Percentiles rank a stretch among this genome's conserved stretches.
Evolutionary conservation across 2,888 invertebrate species (phyloP).

Genomic region (Torymus tubicola): DNA sequence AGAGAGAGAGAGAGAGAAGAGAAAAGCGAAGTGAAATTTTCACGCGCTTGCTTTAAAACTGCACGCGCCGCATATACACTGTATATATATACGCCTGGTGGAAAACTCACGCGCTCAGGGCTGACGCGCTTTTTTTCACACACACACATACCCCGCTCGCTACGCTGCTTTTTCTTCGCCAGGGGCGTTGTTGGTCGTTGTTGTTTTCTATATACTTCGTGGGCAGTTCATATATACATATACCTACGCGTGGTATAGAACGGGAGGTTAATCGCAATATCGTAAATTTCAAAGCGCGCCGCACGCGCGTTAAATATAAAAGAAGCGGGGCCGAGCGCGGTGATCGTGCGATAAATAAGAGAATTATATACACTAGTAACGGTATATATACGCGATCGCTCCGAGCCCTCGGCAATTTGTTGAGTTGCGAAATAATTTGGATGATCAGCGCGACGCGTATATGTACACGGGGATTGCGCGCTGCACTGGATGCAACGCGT

Average conservation of each 20-base stretch:
- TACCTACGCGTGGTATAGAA: too few species aligned
- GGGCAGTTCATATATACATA: too few species aligned
- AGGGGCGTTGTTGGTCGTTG: background rate
- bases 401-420: too few species aligned
- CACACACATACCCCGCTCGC: too few species aligned
- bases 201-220: too few species aligned
- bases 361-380: background rate
- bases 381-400: background rate
- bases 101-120: too few species aligned
- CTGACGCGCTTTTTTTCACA: background rate
- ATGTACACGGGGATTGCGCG: too few species aligned
- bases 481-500: too few species aligned
- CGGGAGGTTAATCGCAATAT: background rate
- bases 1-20: too few species aligned
- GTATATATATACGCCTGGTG: background rate
- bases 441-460: too few species aligned
- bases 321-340: background rate
- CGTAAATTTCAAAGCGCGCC: constrained; percentile 18
- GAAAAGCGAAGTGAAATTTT: constrained; percentile 21
- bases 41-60: constrained; percentile 23
- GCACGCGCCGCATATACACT: background rate
- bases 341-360: constrained; percentile 20
- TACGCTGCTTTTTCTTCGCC: constrained; percentile 1
- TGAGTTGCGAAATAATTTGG: too few species aligned
- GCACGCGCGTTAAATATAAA: constrained; percentile 30